phyloP scores from a whole-genome alignment of 30 jellyfish, hydroid and myxozoan genomes.

The Aurelia aurita region DNA sequence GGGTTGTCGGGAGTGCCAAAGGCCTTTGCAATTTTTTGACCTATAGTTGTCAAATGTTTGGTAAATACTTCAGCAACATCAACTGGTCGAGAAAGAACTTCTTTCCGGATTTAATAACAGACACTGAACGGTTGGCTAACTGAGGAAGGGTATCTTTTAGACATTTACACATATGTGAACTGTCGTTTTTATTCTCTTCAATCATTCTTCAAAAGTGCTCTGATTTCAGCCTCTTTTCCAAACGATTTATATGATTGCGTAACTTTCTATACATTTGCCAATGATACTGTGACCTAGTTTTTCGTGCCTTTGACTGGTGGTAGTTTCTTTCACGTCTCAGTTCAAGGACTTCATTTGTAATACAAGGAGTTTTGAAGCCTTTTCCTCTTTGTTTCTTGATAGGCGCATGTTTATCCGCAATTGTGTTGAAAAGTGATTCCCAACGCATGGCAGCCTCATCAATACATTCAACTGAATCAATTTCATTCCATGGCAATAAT shows the following conservation, averaged over 20 bases:
- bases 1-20: no score
- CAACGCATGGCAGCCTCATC: constrained; percentile 78
- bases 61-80: constrained; percentile 55
- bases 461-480: constrained; percentile 65
- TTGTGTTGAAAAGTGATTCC: constrained; percentile 78
- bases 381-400: constrained; percentile 65
- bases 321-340: no score
- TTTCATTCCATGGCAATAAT: constrained; percentile 74
- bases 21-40: constrained; percentile 70
- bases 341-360: no score
- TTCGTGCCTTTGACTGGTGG: constrained; percentile 80
- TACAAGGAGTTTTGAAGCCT: no score
- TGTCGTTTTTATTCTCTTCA: constrained; percentile 59
- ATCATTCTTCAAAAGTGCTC: constrained; percentile 72
- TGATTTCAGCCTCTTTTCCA: constrained; percentile 66
- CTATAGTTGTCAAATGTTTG: constrained; percentile 52
- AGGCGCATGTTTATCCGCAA: constrained; percentile 84
- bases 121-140: constrained; percentile 58
- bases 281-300: constrained; percentile 73
- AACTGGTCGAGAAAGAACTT: constrained; percentile 43
- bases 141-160: constrained; percentile 68
- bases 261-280: constrained; percentile 81
- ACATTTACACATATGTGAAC: constrained; percentile 64
- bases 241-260: no score
- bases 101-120: constrained; percentile 62